phyloP scores from a whole-genome alignment of 2,888 invertebrate genomes.

The Hetaerina titia region DNA sequence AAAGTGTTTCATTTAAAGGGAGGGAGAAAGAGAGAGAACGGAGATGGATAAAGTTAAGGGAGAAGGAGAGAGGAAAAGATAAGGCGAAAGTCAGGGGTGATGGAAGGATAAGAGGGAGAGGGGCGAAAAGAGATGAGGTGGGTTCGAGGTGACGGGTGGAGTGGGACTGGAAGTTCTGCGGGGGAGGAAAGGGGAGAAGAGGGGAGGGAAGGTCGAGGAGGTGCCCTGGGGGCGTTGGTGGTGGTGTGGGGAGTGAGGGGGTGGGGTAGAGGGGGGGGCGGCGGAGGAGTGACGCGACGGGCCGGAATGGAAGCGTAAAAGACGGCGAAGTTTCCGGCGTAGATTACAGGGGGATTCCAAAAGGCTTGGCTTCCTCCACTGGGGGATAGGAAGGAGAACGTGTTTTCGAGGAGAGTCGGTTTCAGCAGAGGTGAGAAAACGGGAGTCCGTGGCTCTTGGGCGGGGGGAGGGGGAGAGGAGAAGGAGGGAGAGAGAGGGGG shows the following conservation, averaged over 20 bases:
- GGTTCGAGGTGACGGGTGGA: not conserved
- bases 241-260: too few species aligned
- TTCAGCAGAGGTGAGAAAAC: not conserved
- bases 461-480: not conserved
- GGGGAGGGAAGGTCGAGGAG: too few species aligned
- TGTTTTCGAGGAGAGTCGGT: not conserved
- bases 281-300: not conserved
- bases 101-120: too few species aligned
- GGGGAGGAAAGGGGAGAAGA: not conserved
- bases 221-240: too few species aligned
- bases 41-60: not conserved
- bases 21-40: not conserved
- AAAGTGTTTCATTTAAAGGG: too few species aligned
- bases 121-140: too few species aligned
- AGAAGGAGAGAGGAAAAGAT: not conserved
- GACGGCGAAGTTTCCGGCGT: conserved; percentile 32
- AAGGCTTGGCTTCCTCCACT: conserved; percentile 28
- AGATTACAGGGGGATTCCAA: conserved; percentile 27
- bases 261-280: too few species aligned
- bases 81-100: not conserved
- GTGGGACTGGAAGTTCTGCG: not conserved
- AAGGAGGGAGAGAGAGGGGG: not conserved
- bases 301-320: not conserved
- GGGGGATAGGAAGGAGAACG: not conserved
- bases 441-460: not conserved